These are phyloP conservation scores for Leptopilina syphax DNA, from an alignment of 2,888 invertebrate genomes.

Conservation along the genomic window DNA sequence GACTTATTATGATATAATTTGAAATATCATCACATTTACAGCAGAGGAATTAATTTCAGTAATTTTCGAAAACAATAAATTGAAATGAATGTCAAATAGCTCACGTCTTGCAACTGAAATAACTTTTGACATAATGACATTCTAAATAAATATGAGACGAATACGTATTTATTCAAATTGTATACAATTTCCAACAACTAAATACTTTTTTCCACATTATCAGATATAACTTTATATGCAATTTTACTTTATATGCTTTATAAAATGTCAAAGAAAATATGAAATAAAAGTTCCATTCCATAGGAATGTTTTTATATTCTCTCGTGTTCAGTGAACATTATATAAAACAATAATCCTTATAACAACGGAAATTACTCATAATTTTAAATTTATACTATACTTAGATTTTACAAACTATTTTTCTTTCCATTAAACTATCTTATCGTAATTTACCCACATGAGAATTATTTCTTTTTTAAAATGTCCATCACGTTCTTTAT, in stretches of 20 bases:
- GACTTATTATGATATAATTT: too few species aligned
- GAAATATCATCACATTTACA: too few species aligned
- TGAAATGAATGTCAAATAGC: not conserved
- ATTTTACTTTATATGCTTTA: not conserved
- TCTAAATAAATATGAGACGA: slow-evolving; percentile 22
- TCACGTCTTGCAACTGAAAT: slow-evolving; percentile 20
- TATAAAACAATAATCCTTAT: not conserved
- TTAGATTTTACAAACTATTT: slow-evolving; percentile 2
- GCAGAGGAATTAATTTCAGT: too few species aligned
- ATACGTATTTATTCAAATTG: not conserved
- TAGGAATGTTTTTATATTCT: not conserved
- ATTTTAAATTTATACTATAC: slow-evolving; percentile 3
- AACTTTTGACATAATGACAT: slow-evolving; percentile 21
- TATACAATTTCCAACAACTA: slow-evolving; percentile 13
- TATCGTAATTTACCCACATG: not conserved
- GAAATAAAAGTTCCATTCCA: not conserved
- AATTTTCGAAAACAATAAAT: too few species aligned
- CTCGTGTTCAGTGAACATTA: not conserved
- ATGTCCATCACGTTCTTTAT: not conserved
- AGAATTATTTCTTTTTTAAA: not conserved
- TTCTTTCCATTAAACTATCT: slow-evolving; percentile 1
- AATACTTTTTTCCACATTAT: not conserved
- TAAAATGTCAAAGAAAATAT: slow-evolving; percentile 4
- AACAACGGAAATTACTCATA: slow-evolving; percentile 1
- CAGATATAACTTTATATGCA: not conserved